Evolutionary conservation across 2,797 vertebrate species (phyloP).

Genomic region (Spinibarbus caldwelli): DNA sequence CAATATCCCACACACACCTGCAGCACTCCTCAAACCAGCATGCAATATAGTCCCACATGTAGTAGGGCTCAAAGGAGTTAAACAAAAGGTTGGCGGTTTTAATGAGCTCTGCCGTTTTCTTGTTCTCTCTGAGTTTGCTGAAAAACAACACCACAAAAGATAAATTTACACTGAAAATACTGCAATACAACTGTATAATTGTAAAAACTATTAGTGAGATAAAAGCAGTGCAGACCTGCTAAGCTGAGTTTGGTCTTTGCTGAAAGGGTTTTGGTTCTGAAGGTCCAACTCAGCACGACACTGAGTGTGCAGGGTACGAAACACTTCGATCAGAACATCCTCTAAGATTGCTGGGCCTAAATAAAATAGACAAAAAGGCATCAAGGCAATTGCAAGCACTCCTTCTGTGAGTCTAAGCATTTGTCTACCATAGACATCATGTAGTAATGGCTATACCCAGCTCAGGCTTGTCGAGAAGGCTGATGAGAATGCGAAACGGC

Average conservation of each 20-base stretch:
- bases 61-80: slow-evolving; percentile 99
- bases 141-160: slow-evolving; percentile 55
- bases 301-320: slow-evolving; percentile 91
- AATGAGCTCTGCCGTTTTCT: slow-evolving; percentile 96
- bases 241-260: slow-evolving; percentile 94
- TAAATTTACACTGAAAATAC: background rate
- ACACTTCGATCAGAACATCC: slow-evolving; percentile 97
- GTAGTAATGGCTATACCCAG: slow-evolving; percentile 81
- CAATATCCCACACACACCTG: slow-evolving; percentile 78
- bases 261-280: slow-evolving; percentile 90
- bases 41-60: slow-evolving; percentile 99
- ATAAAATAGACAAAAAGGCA: slow-evolving; percentile 4
- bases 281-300: slow-evolving; percentile 94
- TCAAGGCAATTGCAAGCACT: background rate
- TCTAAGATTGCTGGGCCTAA: slow-evolving; percentile 96
- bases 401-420: background rate
- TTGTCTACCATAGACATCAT: background rate
- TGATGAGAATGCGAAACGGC: slow-evolving; percentile 98
- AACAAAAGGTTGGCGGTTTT: slow-evolving; percentile 99
- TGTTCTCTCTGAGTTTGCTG: slow-evolving; percentile 97
- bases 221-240: slow-evolving; percentile 83
- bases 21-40: slow-evolving; percentile 98
- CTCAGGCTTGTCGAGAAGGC: slow-evolving; percentile 97
- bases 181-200: background rate
- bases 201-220: background rate